Conservation (phyloP, 2,888 invertebrate genomes). For the Cynaeus angustus region DNA sequence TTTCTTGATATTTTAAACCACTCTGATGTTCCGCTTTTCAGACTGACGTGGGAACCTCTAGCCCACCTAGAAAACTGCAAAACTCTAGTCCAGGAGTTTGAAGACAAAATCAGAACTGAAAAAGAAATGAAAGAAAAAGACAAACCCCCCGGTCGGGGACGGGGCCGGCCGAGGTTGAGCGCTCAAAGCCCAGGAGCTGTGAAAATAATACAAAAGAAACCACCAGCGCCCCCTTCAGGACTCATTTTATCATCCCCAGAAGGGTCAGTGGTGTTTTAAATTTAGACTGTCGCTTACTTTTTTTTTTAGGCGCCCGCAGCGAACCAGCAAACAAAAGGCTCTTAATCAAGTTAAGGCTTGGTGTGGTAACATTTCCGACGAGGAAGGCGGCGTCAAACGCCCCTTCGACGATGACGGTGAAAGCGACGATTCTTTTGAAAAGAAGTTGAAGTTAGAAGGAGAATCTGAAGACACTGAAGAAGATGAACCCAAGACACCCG, state of each 20-base stretch:
- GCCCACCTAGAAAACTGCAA: slow-evolving; percentile 85
- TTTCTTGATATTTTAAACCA: too few species aligned
- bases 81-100: slow-evolving; percentile 85
- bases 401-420: slow-evolving; percentile 59
- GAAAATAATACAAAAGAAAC: slow-evolving; percentile 43
- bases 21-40: slow-evolving; percentile 61
- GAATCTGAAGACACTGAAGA: slow-evolving; percentile 66
- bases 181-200: slow-evolving; percentile 16
- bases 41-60: slow-evolving; percentile 89
- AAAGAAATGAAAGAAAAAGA: slow-evolving; percentile 70
- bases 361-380: slow-evolving; percentile 81
- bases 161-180: slow-evolving; percentile 47
- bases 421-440: slow-evolving; percentile 69
- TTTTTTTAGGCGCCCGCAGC: slow-evolving; percentile 78
- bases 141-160: slow-evolving; percentile 71
- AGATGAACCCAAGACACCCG: slow-evolving; percentile 48
- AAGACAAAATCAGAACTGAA: slow-evolving; percentile 84
- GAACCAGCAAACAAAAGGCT: slow-evolving; percentile 87
- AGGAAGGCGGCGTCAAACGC: slow-evolving; percentile 68
- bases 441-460: slow-evolving; percentile 68
- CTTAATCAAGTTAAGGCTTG: slow-evolving; percentile 89
- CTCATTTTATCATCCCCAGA: slow-evolving; percentile 54
- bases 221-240: slow-evolving; percentile 11
- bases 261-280: slow-evolving; percentile 53
- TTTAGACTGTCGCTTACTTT: not conserved